Percentiles rank a stretch among this genome's conserved stretches.
Conservation (phyloP, 2,113 vertebrate species). For the Sphyrna mokarran region DNA sequence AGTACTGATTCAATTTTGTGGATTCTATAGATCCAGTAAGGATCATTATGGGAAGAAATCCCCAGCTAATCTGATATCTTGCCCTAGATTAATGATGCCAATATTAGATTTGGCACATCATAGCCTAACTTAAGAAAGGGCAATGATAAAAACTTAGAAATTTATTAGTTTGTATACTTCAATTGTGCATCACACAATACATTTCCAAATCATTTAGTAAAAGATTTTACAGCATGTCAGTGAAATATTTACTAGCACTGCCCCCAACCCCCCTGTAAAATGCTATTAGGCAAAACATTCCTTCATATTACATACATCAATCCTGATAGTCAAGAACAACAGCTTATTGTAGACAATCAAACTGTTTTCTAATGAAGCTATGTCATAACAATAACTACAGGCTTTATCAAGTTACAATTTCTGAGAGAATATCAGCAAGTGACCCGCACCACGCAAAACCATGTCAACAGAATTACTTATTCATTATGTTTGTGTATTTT, state of each 20-base stretch:
- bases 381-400: background rate
- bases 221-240: background rate
- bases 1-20: background rate
- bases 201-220: background rate
- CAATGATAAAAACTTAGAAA: background rate
- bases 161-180: background rate
- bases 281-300: background rate
- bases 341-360: background rate
- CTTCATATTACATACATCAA: background rate
- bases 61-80: background rate
- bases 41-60: background rate
- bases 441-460: background rate
- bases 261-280: background rate
- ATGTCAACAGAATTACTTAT: background rate
- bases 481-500: background rate
- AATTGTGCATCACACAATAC: background rate
- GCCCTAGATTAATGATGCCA: background rate
- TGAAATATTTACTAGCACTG: background rate
- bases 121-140: background rate
- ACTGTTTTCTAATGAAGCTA: background rate
- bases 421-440: background rate
- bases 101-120: background rate
- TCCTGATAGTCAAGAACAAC: background rate
- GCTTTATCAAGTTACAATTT: background rate
- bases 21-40: background rate